Evolutionary conservation across 2,113 vertebrate genomes (phyloP), one percentile per base, ranked within the genome.

Genomic region (Sarotherodon lohbergeri): DNA sequence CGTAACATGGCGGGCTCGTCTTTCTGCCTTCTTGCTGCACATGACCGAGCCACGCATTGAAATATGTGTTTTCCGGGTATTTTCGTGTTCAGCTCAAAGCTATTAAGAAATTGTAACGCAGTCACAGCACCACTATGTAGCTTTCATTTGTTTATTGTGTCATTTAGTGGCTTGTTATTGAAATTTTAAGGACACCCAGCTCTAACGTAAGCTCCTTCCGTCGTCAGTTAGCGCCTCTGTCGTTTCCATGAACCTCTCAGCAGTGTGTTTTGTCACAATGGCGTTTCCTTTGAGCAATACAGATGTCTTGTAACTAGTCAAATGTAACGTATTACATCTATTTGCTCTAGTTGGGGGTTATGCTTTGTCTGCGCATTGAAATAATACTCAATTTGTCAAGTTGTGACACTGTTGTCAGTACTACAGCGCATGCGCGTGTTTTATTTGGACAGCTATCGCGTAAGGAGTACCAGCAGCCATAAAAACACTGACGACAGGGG

Each of bases 1-100:
- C 91, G 91, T 94, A 96, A 95, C 95, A 96, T 95, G 95, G 95
- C 95, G 95, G 95, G 94, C 92, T 94, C 11, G 22, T 93, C 93
- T 86, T 92, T 78, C 93, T 92, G 86, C 81, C 89, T 89, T 89
- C 93, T 87, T 87, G 90, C 88, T 84, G 68, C 92, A 92, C 94
- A 94, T 92, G 92, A 95, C 84, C 87, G 63, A 83, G 88, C 86
- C 82, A 86, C 88, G 87, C 84, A 88, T 83, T 91, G n/a, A 54
- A 61, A 78, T 59, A 11, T 41, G 34, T 61, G 19, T n/a, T 71
- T 79, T 52, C 32, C 5, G 16, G 19, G 11, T 19, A 50, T 34
- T 34, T n/a, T 27, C 4, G 3, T 17, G 4, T 19, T 89, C 6
- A 12, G 57, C 22, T 71, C 46, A 9, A 4, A 27, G 3, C 1